Evolutionary conservation across 2,797 vertebrate genomes (phyloP).

Genomic region (Amblyraja radiata): DNA sequence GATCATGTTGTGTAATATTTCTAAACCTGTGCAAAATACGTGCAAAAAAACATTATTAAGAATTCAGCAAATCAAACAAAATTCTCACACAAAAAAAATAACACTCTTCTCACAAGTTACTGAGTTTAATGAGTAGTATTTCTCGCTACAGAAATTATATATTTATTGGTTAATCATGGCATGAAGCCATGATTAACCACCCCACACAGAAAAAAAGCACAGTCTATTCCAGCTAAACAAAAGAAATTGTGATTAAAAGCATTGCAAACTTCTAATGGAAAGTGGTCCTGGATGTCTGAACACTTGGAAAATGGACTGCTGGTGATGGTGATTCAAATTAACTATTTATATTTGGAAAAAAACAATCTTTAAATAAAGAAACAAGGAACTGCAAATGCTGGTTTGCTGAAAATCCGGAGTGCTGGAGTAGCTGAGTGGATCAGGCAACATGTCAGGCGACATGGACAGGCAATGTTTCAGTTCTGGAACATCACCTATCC

Average conservation of each 20-base stretch:
- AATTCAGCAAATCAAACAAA: background rate
- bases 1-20: background rate
- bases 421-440: too few relatives aligned
- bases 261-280: background rate
- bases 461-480: too few relatives aligned
- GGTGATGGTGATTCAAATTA: background rate
- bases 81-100: background rate
- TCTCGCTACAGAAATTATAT: background rate
- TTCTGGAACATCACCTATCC: too few relatives aligned
- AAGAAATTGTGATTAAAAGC: background rate
- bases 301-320: background rate
- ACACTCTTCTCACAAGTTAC: background rate
- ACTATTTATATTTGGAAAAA: background rate
- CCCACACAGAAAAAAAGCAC: too few relatives aligned
- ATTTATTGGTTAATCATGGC: background rate
- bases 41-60: background rate
- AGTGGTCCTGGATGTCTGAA: background rate
- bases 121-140: background rate
- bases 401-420: too few relatives aligned
- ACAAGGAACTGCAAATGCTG: too few relatives aligned
- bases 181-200: too few relatives aligned
- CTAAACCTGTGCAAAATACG: background rate
- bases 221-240: background rate
- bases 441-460: too few relatives aligned
- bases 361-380: too few relatives aligned